phyloP scores from a whole-genome alignment of 2,888 invertebrate genomes.

The Epinotia bilunana region DNA sequence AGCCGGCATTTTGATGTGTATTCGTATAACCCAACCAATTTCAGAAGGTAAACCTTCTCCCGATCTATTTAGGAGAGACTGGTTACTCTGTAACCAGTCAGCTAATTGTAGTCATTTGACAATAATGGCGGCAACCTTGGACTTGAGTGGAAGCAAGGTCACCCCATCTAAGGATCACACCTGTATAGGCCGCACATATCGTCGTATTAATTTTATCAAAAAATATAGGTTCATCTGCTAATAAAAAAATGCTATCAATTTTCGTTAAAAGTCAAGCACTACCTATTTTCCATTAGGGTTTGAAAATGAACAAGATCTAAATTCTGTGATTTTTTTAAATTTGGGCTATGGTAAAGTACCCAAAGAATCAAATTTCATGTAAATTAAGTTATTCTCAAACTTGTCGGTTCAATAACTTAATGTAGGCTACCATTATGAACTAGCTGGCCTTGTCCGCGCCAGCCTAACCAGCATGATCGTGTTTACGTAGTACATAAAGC shows the following conservation, averaged over 20 bases:
- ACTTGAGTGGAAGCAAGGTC: constrained; percentile 42
- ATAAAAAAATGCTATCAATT: no score
- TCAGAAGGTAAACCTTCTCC: constrained; percentile 1
- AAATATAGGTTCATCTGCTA: background rate
- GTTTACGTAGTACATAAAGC: no score
- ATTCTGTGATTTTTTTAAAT: no score
- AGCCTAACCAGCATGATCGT: background rate
- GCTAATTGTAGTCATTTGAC: constrained; percentile 30
- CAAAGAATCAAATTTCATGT: no score
- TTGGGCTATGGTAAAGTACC: no score
- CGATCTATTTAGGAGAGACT: background rate
- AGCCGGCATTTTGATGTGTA: constrained; percentile 25
- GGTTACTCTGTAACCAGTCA: constrained; percentile 1
- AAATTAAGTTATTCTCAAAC: background rate
- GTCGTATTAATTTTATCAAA: background rate
- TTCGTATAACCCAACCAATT: constrained; percentile 21
- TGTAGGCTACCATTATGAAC: constrained; percentile 7
- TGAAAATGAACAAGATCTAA: background rate
- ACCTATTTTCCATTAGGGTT: background rate
- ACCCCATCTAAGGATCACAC: constrained; percentile 21
- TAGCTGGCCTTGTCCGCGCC: constrained; percentile 37
- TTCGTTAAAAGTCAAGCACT: no score
- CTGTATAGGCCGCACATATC: constrained; percentile 21
- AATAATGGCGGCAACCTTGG: constrained; percentile 39
- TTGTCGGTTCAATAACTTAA: constrained; percentile 27